A percentile compares a stretch with the other conserved stretches of the same genome.
These are phyloP conservation scores for Ceyx melanurus DNA, from an alignment of 2,113 vertebrate genomes.

Conservation along the genomic window DNA sequence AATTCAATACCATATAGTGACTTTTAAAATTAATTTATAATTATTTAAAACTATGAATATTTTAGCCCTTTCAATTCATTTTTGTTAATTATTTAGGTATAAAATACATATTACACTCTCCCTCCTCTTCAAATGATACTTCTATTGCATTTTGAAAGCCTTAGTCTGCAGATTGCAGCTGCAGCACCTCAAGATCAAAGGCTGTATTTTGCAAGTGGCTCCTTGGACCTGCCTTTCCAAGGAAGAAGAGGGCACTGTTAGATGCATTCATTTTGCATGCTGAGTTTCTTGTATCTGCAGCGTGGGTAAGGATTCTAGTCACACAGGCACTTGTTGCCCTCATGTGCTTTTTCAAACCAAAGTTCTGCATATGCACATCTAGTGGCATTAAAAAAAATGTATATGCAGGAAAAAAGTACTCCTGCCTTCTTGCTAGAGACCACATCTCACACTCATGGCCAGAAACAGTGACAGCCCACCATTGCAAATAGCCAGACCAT, in stretches of 20 bases:
- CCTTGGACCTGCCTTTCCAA: neutral
- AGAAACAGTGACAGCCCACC: neutral
- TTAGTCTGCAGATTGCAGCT: neutral
- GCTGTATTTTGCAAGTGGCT: neutral
- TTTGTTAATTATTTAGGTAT: constrained; percentile 53
- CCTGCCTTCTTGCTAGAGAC: neutral
- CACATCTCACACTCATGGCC: neutral
- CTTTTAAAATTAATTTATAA: constrained; percentile 53
- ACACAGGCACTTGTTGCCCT: constrained; percentile 15
- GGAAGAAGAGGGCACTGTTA: neutral
- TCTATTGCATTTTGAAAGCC: constrained; percentile 28
- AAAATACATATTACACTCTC: neutral
- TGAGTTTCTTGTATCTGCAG: neutral
- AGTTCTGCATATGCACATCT: neutral
- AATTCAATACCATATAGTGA: neutral
- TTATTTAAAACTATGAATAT: constrained; percentile 53
- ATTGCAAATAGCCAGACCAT: neutral
- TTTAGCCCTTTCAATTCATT: constrained; percentile 35
- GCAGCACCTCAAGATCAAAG: neutral
- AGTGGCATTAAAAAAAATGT: neutral
- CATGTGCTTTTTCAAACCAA: neutral
- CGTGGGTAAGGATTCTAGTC: neutral
- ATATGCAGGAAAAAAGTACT: neutral
- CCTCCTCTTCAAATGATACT: neutral
- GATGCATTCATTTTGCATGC: neutral